Evolutionary conservation across 2,888 invertebrate species (phyloP).

Genomic region (Notodonta ziczac): DNA sequence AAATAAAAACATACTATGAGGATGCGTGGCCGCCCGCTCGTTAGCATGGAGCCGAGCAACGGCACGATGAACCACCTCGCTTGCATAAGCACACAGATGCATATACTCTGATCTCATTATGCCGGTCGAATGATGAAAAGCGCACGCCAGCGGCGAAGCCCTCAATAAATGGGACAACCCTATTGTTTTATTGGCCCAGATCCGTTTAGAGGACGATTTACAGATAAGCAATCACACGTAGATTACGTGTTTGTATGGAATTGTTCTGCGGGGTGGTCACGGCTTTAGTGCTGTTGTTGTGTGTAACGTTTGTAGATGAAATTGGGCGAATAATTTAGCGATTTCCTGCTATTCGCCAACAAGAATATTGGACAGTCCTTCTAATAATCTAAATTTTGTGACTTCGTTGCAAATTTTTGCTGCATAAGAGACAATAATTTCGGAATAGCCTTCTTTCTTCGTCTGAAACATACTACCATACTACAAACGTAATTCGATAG

Average conservation of each 20-base stretch:
- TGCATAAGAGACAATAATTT: too few species aligned
- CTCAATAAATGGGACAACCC: conserved; percentile 61
- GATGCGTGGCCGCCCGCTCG: conserved; percentile 35
- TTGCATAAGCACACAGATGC: conserved; percentile 52
- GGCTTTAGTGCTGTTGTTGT: neutral
- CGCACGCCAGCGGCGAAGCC: conserved; percentile 51
- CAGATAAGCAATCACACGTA: conserved; percentile 23
- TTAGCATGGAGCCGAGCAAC: conserved; percentile 41
- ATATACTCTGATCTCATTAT: conserved; percentile 67
- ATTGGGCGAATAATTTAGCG: too few species aligned
- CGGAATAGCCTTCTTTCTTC: too few species aligned
- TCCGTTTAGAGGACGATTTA: conserved; percentile 29
- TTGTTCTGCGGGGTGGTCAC: neutral
- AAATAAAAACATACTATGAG: neutral
- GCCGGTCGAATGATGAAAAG: conserved; percentile 63
- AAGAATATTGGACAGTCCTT: too few species aligned
- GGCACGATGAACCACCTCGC: conserved; percentile 41
- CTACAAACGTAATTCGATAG: too few species aligned
- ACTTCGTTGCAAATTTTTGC: too few species aligned
- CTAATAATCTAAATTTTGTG: too few species aligned
- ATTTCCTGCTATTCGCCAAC: too few species aligned
- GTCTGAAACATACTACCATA: too few species aligned
- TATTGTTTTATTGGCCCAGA: conserved; percentile 51
- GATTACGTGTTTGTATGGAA: conserved; percentile 8
- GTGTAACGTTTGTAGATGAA: too few species aligned